Evolutionary conservation across 1,140 invertebrate genomes (phyloP).

Genomic region (Drosophila tropicalis): DNA sequence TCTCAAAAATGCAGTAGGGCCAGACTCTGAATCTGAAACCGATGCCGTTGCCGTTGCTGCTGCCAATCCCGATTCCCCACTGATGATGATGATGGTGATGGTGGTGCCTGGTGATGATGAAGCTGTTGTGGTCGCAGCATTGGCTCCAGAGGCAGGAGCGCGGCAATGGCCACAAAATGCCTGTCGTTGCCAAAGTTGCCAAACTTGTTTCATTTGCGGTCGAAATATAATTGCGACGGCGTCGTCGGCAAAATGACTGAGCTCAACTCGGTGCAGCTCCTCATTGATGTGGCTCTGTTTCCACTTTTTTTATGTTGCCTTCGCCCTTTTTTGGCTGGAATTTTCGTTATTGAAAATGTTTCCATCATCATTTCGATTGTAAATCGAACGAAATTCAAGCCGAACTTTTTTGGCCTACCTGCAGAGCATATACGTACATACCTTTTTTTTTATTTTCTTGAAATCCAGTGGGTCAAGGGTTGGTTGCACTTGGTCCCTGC

Average conservation of each 20-base stretch:
- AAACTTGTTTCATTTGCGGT: constrained; percentile 81
- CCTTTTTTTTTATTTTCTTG: constrained; percentile 11
- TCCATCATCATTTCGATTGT: constrained; percentile 38
- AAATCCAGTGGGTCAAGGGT: constrained; percentile 1
- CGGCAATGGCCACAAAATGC: constrained; percentile 63
- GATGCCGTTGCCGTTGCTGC: constrained; percentile 25
- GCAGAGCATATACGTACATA: constrained; percentile 1
- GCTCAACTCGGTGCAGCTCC: background rate
- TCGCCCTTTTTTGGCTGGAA: constrained; percentile 65
- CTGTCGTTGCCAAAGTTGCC: constrained; percentile 75
- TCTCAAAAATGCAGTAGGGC: constrained; percentile 71
- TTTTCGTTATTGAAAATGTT: constrained; percentile 80
- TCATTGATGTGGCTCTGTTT: constrained; percentile 30
- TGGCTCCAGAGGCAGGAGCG: constrained; percentile 12
- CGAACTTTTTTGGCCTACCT: constrained; percentile 18
- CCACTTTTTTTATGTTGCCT: constrained; percentile 10
- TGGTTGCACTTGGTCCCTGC: background rate
- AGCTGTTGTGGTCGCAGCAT: constrained; percentile 73
- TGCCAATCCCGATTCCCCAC: constrained; percentile 31
- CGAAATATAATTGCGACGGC: constrained; percentile 73
- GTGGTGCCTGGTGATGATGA: constrained; percentile 59
- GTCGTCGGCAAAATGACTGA: constrained; percentile 26
- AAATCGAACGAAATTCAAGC: constrained; percentile 10
- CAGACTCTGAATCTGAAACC: constrained; percentile 34
- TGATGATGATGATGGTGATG: constrained; percentile 9